Evolutionary conservation across 2,113 vertebrate species (phyloP), one percentile per base, ranked within the genome.

Genomic region (Egretta garzetta): DNA sequence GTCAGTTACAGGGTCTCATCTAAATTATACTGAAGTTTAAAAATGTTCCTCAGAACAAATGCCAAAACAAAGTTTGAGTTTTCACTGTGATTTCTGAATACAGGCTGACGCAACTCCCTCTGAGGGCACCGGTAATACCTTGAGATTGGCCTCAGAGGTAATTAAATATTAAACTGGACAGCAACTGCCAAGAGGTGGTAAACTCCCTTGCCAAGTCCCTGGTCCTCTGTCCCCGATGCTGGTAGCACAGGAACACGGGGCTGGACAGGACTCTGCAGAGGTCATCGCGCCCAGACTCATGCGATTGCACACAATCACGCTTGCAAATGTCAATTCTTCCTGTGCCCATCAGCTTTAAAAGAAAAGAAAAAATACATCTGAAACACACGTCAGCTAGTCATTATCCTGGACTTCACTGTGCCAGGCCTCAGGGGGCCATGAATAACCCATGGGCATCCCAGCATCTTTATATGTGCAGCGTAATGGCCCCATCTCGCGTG

Each of bases 81-180:
- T 95, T 93, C 41, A n/a, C 50, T 66, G 70, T 71, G 49, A 94
- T 93, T 94, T 81, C 73, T 93, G 77, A 96, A 81, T 39, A 64
- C 18, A 79, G 53, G 33, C 53, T 97, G 93, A 94, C 0, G 32
- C 70, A 94, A 95, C 53, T 80, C 49, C 5, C 58, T 85, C 45
- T 17, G 53, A 90, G 74, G 70, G 37, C 74, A 88, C 30, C 59
- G 41, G 49, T 59, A 62, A 43, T 79, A 96, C 63, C 86, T 90
- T 73, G 80, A 92, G 70, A 70, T 71, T 91, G 49, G 43, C 77
- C 84, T 66, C 0, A 0, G 47, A 82, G 26, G 20, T 47, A 73
- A 80, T 96, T 95, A 94, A 97, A 97, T 80, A 95, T 95, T 95
- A 95, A 96, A 91, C 91, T 10, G 50, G 77, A 50, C 41, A 74